These are phyloP conservation scores for Choristoneura rosaceana DNA, from an alignment of 2,888 invertebrate genomes.

Conservation along the genomic window DNA sequence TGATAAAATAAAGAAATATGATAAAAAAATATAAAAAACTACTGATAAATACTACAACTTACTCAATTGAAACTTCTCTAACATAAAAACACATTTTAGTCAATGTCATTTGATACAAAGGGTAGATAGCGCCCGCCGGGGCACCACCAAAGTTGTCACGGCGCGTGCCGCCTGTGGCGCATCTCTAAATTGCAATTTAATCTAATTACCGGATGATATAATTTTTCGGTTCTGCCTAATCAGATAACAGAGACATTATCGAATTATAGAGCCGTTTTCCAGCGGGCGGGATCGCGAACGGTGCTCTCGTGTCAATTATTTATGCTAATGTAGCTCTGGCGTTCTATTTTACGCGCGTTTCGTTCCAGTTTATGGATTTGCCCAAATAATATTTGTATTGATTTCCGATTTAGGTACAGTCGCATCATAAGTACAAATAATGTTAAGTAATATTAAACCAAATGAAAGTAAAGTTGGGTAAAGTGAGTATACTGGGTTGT, in stretches of 20 bases:
- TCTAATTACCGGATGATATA: constrained; percentile 83
- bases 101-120: constrained; percentile 38
- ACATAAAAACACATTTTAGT: constrained; percentile 22
- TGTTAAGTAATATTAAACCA: neutral
- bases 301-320: constrained; percentile 57
- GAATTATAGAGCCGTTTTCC: constrained; percentile 74
- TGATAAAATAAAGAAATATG: neutral
- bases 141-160: constrained; percentile 62
- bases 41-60: neutral
- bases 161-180: constrained; percentile 78
- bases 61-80: neutral
- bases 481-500: too few species aligned
- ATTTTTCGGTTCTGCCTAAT: constrained; percentile 84
- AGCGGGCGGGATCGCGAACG: constrained; percentile 67
- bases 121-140: constrained; percentile 49
- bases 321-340: constrained; percentile 47
- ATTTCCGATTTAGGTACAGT: constrained; percentile 6
- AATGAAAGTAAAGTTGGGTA: too few species aligned
- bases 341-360: constrained; percentile 36
- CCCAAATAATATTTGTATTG: constrained; percentile 15
- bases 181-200: constrained; percentile 85
- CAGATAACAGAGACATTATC: constrained; percentile 80
- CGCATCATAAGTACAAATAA: neutral
- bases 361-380: constrained; percentile 28
- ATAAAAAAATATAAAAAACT: neutral